phyloP scores from a whole-genome alignment of 2,113 vertebrate species.

The Apeltes quadracus region DNA sequence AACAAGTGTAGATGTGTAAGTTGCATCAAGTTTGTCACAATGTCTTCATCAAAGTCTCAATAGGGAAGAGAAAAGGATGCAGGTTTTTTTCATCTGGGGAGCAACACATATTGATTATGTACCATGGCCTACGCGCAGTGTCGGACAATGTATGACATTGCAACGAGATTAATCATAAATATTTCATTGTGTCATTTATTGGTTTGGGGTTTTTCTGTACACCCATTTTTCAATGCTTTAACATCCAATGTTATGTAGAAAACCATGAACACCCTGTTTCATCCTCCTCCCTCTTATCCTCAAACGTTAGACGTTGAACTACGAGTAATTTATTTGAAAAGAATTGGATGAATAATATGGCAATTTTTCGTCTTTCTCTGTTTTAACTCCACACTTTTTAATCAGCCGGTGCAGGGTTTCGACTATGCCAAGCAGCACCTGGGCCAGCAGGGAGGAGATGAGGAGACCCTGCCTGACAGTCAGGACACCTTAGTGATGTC shows the following conservation, averaged over 20 bases:
- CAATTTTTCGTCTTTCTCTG: slow-evolving; percentile 14
- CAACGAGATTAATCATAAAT: slow-evolving; percentile 45
- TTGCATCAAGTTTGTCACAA: slow-evolving; percentile 11
- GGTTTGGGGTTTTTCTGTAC: neutral
- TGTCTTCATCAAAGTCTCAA: slow-evolving; percentile 27
- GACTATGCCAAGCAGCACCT: slow-evolving; percentile 98
- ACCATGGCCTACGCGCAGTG: slow-evolving; percentile 39
- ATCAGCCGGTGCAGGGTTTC: slow-evolving; percentile 96
- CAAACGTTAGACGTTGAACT: slow-evolving; percentile 33
- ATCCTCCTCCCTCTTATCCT: neutral
- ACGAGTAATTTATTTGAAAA: slow-evolving; percentile 55
- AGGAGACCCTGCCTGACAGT: slow-evolving; percentile 90
- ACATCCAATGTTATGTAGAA: neutral
- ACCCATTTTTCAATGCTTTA: neutral
- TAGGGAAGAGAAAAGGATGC: slow-evolving; percentile 21
- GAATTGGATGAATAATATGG: slow-evolving; percentile 56
- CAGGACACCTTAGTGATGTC: slow-evolving; percentile 93
- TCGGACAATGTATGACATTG: slow-evolving; percentile 53
- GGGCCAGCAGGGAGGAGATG: slow-evolving; percentile 94
- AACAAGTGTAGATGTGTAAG: slow-evolving; percentile 3
- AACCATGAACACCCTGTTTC: neutral
- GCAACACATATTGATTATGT: slow-evolving; percentile 66
- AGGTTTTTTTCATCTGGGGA: slow-evolving; percentile 29
- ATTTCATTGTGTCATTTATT: slow-evolving; percentile 29
- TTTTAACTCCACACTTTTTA: slow-evolving; percentile 26